phyloP scores from a whole-genome alignment of 2,888 invertebrate species.

The Pammene fasciana region DNA sequence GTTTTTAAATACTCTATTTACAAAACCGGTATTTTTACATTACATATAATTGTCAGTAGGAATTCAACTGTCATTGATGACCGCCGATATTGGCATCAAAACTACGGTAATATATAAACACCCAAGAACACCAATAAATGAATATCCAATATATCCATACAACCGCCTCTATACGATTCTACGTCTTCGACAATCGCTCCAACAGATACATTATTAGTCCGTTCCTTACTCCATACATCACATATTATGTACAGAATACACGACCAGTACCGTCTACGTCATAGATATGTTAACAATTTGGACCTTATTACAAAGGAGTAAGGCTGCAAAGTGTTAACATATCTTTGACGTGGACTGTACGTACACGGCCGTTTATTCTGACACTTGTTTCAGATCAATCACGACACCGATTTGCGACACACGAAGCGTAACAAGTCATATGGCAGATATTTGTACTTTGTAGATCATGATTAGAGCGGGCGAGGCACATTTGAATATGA shows the following conservation, averaged over 20 bases:
- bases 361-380: constrained; percentile 4
- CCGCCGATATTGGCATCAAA: too few relatives aligned
- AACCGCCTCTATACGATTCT: not conserved
- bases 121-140: too few relatives aligned
- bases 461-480: too few relatives aligned
- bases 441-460: too few relatives aligned
- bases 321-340: not conserved
- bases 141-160: not conserved
- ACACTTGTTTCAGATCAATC: constrained; percentile 16
- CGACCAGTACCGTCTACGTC: not conserved
- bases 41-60: too few relatives aligned
- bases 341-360: not conserved
- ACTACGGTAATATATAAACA: too few relatives aligned
- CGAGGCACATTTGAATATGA: too few relatives aligned
- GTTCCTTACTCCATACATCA: constrained; percentile 5
- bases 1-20: too few relatives aligned
- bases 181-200: not conserved
- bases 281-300: too few relatives aligned
- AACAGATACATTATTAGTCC: constrained; percentile 24
- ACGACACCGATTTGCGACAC: not conserved
- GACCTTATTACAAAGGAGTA: too few relatives aligned
- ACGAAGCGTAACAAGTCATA: not conserved
- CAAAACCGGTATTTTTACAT: too few relatives aligned
- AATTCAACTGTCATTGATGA: too few relatives aligned
- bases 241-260: constrained; percentile 8